Percentiles rank a stretch among this genome's conserved stretches.
Conservation (phyloP, 2,113 vertebrate species). For the Scopus umbretta region DNA sequence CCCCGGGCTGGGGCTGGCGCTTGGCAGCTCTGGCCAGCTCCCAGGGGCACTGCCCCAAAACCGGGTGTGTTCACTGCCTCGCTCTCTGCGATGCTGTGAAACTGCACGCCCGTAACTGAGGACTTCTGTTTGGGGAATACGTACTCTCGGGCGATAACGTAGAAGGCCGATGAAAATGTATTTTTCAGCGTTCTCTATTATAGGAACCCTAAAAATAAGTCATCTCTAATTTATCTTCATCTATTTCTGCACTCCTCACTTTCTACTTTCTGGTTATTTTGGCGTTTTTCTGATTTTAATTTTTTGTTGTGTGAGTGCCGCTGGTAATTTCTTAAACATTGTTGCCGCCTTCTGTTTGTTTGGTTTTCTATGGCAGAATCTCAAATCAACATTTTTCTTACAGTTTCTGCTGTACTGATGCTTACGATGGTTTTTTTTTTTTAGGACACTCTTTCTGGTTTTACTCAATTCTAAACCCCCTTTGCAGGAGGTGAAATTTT, state of each 20-base stretch:
- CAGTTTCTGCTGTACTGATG: neutral
- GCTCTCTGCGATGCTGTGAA: neutral
- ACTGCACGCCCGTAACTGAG: fast-evolving
- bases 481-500: neutral
- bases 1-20: fast-evolving
- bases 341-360: neutral
- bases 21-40: neutral
- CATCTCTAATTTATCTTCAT: neutral
- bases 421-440: neutral
- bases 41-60: fast-evolving
- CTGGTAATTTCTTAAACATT: neutral
- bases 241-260: neutral
- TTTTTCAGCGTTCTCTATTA: neutral
- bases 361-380: neutral
- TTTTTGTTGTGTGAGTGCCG: neutral
- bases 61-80: fast-evolving
- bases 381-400: neutral
- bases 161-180: neutral
- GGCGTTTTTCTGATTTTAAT: neutral
- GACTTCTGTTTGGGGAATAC: neutral
- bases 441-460: neutral
- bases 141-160: fast-evolving
- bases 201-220: neutral
- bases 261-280: neutral
- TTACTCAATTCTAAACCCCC: neutral